Evolutionary conservation across 2,888 invertebrate genomes (phyloP), one percentile per base, ranked within the genome.

Genomic region (Platycnemis pennipes): DNA sequence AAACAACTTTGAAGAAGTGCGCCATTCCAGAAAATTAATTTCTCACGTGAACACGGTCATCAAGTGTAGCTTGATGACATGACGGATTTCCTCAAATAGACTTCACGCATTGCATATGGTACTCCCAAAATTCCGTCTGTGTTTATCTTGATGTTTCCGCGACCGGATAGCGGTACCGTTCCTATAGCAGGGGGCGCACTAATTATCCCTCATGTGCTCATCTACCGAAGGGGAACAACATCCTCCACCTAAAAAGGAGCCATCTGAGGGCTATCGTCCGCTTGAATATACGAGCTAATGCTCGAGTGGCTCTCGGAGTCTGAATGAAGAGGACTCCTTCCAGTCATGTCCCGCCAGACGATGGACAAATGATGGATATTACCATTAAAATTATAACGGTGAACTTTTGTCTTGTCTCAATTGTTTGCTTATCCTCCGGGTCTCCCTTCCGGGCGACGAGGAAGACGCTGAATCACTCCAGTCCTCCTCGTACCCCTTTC

Each of bases 331-430:
- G 13, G 77, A 77, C 77, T 22, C 37, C n/a, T 77, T 37, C 13
- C 3, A 13, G 31, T 37, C 77, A 77, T 11, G 31, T 37, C 31
- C 77, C 77, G 77, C 3, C 37, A 5, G 13, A 31, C 8, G 2
- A n/a, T 7, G 31, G 37, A 2, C 13, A 0, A n/a, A 77, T 77
- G 77, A 77, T 31, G 77, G 77, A 77, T 77, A 77, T 77, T 77
- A 77, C 77, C 77, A 77, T 77, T 77, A 77, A 77, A 77, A 77
- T 37, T 77, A 77, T 77, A 77, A 77, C 77, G 77, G 77, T 37
- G 77, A 13, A 13, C 31, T 77, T 77, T 77, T 77, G 31, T 77
- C 77, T 77, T 37, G 7, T 37, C 77, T 16, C 26, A 22, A 13
- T 26, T 37, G 11, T 69, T 31, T 77, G 77, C 37, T 37, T 77